A percentile compares a stretch with the other conserved stretches of the same genome.
phyloP scores from a whole-genome alignment of 2,888 invertebrate genomes.

The Mythimna albipuncta region DNA sequence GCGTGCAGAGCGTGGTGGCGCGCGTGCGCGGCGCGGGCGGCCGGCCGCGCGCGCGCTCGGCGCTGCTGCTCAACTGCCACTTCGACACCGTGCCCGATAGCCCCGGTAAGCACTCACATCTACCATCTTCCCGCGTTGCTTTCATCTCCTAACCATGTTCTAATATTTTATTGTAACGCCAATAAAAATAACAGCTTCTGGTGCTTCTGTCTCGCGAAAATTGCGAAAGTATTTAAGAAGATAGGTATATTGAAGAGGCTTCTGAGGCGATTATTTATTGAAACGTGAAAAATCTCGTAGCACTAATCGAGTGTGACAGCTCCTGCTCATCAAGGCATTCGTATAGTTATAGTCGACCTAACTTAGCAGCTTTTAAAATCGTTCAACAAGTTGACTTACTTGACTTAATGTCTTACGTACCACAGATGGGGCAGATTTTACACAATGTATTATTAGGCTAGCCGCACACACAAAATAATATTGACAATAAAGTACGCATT shows the following conservation, averaged over 20 bases:
- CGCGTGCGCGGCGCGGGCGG: slow-evolving; percentile 84
- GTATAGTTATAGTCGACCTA: too few relatives aligned
- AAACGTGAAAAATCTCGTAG: too few relatives aligned
- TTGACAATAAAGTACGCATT: too few relatives aligned
- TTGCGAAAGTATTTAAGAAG: neutral
- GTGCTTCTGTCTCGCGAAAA: neutral
- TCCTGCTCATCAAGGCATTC: too few relatives aligned
- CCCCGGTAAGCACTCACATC: slow-evolving; percentile 91
- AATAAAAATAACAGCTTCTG: neutral
- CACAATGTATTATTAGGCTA: too few relatives aligned
- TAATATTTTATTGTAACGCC: neutral
- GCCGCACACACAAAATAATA: too few relatives aligned
- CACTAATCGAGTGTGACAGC: too few relatives aligned
- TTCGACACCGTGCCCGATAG: slow-evolving; percentile 97
- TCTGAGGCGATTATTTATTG: neutral
- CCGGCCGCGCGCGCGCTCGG: slow-evolving; percentile 84
- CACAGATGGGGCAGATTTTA: too few relatives aligned
- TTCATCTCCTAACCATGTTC: neutral
- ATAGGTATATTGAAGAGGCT: neutral
- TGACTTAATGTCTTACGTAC: too few relatives aligned
- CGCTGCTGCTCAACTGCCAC: slow-evolving; percentile 97
- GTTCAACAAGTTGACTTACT: too few relatives aligned
- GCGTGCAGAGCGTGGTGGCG: slow-evolving; percentile 95
- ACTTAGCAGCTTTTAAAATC: too few relatives aligned
- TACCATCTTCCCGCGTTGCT: neutral